A percentile compares a stretch with the other conserved stretches of the same genome.
These are phyloP conservation scores for Empis stercorea DNA, from an alignment of 2,888 invertebrate species.

Conservation along the genomic window DNA sequence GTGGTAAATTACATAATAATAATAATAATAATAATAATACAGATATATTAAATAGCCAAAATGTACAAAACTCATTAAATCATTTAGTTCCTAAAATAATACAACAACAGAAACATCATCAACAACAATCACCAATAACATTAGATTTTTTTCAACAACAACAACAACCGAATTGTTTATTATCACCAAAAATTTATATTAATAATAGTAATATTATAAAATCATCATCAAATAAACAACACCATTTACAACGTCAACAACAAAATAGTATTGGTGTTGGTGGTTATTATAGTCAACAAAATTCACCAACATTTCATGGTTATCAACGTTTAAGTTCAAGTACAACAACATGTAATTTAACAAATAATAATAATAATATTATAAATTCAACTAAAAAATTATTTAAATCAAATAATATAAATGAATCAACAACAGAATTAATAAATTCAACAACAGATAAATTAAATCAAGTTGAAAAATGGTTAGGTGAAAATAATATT, in stretches of 20 bases:
- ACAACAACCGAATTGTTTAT: neutral
- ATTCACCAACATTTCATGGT: slow-evolving; percentile 25
- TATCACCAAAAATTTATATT: slow-evolving; percentile 13
- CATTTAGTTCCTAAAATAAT: neutral
- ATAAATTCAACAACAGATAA: neutral
- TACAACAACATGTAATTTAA: slow-evolving; percentile 4
- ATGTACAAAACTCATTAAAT: slow-evolving; percentile 1
- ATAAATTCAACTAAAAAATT: too few relatives aligned
- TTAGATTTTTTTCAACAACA: slow-evolving; percentile 1
- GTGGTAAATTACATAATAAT: slow-evolving; percentile 16
- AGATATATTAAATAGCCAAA: neutral
- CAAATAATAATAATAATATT: too few relatives aligned
- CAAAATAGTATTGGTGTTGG: neutral
- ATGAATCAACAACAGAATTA: neutral
- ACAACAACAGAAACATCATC: slow-evolving; percentile 2
- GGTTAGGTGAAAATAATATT: too few relatives aligned
- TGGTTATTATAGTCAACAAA: slow-evolving; percentile 16
- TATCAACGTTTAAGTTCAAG: slow-evolving; percentile 20
- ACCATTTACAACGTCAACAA: slow-evolving; percentile 9
- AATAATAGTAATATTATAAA: slow-evolving; percentile 19
- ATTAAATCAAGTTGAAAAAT: neutral
- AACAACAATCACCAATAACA: slow-evolving; percentile 6
- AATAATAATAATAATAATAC: too few relatives aligned
- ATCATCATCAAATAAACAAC: slow-evolving; percentile 17
- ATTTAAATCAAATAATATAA: too few relatives aligned